Evolutionary conservation across 2,888 invertebrate genomes (phyloP), one percentile per base, ranked within the genome.

Genomic region (Morpho achilles): DNA sequence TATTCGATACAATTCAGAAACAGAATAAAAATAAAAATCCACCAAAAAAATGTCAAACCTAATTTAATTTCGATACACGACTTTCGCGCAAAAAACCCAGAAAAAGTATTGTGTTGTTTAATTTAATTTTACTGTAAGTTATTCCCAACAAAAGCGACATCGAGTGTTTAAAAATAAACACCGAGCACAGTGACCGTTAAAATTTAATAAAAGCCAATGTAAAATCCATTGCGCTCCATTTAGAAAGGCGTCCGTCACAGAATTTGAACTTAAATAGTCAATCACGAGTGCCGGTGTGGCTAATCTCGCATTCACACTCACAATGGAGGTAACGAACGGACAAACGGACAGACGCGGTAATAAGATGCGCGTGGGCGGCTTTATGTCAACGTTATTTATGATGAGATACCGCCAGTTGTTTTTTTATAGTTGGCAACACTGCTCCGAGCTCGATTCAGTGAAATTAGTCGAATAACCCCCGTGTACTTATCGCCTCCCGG

Each of bases 291-390:
- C 73, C 77, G 78, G 81, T 83, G 87, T 85, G 82, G 88, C 87
- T 86, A 87, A 90, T 87, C 88, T 84, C 76, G 80, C 84, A 85
- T 87, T 85, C 86, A 85, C 73, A 72, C 72, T 73, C 79, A 89
- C 89, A 89, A 89, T 89, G 73, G 86, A 79, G 80, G 86, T 90
- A 90, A 89, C 89, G 89, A 90, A 88, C 88, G 84, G 77, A 86
- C 87, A 78, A 78, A 85, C 87, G 79, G 82, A 87, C 87, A 82
- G 85, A 77, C 84, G 84, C 84, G 84, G 79, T 87, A 88, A 87
- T 87, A 87, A 87, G 88, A 82, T 77, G 80, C 84, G 87, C 84
- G 89, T 88, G 84, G 89, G 89, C 83, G 84, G 84, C 82, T 82
- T 80, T 82, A 82, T 86, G 88, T 88, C 87, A 85, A 85, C 84